phyloP scores from a whole-genome alignment of 2,113 vertebrate species.

The Dunckerocampus dactyliophorus region DNA sequence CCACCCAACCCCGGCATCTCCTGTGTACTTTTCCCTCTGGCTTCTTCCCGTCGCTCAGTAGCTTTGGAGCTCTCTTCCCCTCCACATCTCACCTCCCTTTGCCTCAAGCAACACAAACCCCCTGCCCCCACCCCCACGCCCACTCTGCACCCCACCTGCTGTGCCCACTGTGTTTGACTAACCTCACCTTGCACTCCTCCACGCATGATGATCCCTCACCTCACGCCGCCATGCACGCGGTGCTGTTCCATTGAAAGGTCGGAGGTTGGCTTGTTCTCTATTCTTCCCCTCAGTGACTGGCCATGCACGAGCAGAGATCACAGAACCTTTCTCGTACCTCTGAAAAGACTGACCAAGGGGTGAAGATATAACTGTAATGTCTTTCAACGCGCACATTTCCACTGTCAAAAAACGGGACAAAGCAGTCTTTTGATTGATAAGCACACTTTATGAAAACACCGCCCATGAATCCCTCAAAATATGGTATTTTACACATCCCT shows the following conservation, averaged over 20 bases:
- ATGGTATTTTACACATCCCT: too few species aligned
- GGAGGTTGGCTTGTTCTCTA: constrained; percentile 44
- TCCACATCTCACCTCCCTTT: constrained; percentile 10
- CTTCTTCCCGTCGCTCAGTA: constrained; percentile 38
- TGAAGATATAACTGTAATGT: constrained; percentile 27
- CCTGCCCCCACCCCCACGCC: too few species aligned
- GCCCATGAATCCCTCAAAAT: too few species aligned
- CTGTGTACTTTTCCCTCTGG: constrained; percentile 15
- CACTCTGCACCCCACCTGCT: neutral
- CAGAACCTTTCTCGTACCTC: constrained; percentile 32
- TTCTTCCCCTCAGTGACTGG: constrained; percentile 34
- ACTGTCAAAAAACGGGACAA: neutral
- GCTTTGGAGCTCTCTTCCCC: constrained; percentile 29
- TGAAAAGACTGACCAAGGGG: constrained; percentile 28
- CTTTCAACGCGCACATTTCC: neutral
- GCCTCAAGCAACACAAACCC: constrained; percentile 17
- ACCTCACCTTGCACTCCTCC: constrained; percentile 21
- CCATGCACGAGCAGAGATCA: constrained; percentile 32
- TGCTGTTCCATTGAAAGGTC: constrained; percentile 56
- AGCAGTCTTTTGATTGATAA: too few species aligned
- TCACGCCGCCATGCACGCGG: constrained; percentile 34
- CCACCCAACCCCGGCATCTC: neutral
- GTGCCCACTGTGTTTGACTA: constrained; percentile 12
- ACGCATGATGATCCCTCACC: constrained; percentile 46
- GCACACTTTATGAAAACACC: too few species aligned